Evolutionary conservation across 2,888 invertebrate genomes (phyloP), one percentile per base, ranked within the genome.

Genomic region (Adelphocoris suturalis): DNA sequence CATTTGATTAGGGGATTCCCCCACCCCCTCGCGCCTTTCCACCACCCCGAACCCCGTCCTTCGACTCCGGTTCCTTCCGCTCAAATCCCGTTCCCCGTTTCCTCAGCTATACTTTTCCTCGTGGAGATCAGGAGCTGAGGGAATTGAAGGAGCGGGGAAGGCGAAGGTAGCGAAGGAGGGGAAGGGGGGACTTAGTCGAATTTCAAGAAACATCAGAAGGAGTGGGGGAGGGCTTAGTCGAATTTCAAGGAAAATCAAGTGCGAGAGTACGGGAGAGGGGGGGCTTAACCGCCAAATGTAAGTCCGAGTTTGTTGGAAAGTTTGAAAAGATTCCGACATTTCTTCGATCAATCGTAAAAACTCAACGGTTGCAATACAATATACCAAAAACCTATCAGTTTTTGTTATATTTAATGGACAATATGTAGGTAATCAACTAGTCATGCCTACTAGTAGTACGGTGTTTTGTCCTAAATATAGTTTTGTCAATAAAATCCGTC

Each of bases 1-100:
- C 52, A 82, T 82, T 82, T 82, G 82, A 82, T 82, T 82, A 82
- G 52, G 82, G 52, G 52, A 47, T 55, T 27, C 47, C 52, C 11
- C 82, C 78, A 37, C 37, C 37, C 37, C 7, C 37, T 37, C 37
- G 37, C 7, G 2, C 37, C 37, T 37, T 14, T 11, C 46, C 1
- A 3, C 46, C 27, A 16, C 47, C 47, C 28, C 75, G 2, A 37
- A 0, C 37, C 76, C 9, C 27, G n/a, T 4, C 75, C 23, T 13
- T 19, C 28, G 28, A 28, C 37, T 1, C 12, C 47, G 16, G 47
- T 80, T 80, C 47, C 47, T 47, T 80, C 46, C 46, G 78, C 37
- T n/a, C 37, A 80, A 80, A 47, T 80, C 46, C n/a, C 78, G 78
- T 68, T 68, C 27, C 27, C 19, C 28, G 23, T 23, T 47, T 37